These are phyloP conservation scores for Zaprionus camerounensis DNA, from an alignment of 1,140 invertebrate genomes.

Conservation along the genomic window DNA sequence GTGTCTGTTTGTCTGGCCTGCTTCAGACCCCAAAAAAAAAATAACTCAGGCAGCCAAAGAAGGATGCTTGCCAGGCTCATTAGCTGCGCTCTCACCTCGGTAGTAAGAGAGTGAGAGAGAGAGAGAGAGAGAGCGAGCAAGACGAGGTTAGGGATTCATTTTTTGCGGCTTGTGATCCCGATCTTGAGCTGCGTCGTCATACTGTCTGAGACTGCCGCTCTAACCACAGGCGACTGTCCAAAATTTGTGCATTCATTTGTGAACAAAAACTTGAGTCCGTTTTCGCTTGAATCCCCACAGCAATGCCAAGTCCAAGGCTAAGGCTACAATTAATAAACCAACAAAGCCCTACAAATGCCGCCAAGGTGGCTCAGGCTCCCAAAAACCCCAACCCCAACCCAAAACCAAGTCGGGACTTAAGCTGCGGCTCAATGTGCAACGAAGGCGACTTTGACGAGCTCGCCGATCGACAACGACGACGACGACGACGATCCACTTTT, in stretches of 20 bases:
- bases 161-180: slow-evolving; percentile 48
- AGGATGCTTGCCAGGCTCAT: slow-evolving; percentile 61
- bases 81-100: slow-evolving; percentile 71
- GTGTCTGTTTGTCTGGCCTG: slow-evolving; percentile 54
- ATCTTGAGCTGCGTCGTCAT: slow-evolving; percentile 60
- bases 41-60: slow-evolving; percentile 25
- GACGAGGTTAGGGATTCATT: slow-evolving; percentile 42
- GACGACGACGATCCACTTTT: slow-evolving; percentile 68
- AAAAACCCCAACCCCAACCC: slow-evolving; percentile 24
- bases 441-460: slow-evolving; percentile 36
- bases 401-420: not conserved
- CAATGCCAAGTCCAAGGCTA: slow-evolving; percentile 72
- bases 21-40: not conserved
- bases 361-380: slow-evolving; percentile 34
- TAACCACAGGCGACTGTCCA: slow-evolving; percentile 71
- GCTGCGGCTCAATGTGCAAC: slow-evolving; percentile 39
- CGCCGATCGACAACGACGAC: not conserved
- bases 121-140: not conserved
- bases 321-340: slow-evolving; percentile 79
- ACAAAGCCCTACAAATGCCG: slow-evolving; percentile 78
- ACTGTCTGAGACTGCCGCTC: slow-evolving; percentile 69
- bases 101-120: slow-evolving; percentile 16
- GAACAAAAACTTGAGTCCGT: slow-evolving; percentile 58
- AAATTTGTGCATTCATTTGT: slow-evolving; percentile 84
- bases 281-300: slow-evolving; percentile 41